Base-by-base conservation (phyloP, 2,113 vertebrate genomes). In the Passer montanus region DNA sequence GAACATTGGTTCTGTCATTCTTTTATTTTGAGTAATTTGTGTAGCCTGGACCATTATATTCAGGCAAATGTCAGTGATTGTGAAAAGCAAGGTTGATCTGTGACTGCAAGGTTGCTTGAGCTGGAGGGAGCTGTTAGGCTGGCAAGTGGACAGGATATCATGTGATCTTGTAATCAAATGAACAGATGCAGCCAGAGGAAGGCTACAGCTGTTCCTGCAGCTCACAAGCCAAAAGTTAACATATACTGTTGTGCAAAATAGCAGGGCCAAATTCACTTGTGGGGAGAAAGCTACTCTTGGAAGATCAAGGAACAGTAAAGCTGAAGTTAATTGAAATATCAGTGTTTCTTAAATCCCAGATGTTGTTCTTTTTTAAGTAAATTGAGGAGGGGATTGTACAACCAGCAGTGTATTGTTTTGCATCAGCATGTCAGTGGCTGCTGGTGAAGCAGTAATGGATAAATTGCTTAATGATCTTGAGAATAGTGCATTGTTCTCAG, bases 201-300 rank as follows among this genome's bases (percentile, higher is more conserved):
- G 81, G 56, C 55, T 90, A 31, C 87, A 94, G 87, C 89, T 95
- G 89, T 73, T 95, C 13, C 16, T 76, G 58, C 63, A 89, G 81
- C 46, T 95, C 84, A 35, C 50, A 55, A 58, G 30, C 47, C 67
- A 79, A 73, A 84, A 79, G 39, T 74, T 74, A 33, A 26, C 19
- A 31, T 30, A 4, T 7, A 11, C 23, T 72, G 19, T 39, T 72
- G 28, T 66, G 43, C 15, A 11, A 39, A 59, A 66, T 28, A 43
- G 13, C 35, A 49, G 56, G 56, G 53, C 52, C 52, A 73, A 33
- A 56, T 44, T 90, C 11, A 26, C 10, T 15, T 39, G 0, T 16
- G 11, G 3, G 14, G 21, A 15, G 3, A 6, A 63, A 60, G 28
- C 55, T 77, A 3, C 74, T 80, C 63, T 77, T 79, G 46, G 30